phyloP scores from a whole-genome alignment of 2,797 vertebrate species.

The Odontamblyopus lacepedii region DNA sequence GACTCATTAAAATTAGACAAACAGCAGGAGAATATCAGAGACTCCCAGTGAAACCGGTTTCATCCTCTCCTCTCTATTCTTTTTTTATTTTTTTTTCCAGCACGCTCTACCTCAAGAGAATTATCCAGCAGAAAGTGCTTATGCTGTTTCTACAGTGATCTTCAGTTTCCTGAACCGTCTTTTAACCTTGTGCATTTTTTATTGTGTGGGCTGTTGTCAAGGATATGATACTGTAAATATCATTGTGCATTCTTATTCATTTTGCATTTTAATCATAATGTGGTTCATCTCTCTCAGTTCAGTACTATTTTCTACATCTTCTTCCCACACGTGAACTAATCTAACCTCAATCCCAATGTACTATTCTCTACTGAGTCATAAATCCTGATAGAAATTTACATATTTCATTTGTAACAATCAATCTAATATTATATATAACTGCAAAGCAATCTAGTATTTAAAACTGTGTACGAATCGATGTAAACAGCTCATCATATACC shows the following conservation, averaged over 20 bases:
- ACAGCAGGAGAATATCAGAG: slow-evolving; percentile 30
- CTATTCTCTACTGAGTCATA: neutral
- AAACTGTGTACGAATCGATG: slow-evolving; percentile 11
- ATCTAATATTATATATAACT: neutral
- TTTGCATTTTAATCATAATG: neutral
- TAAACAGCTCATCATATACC: neutral
- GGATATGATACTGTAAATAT: neutral
- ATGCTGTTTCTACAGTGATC: slow-evolving; percentile 27
- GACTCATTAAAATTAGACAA: slow-evolving; percentile 43
- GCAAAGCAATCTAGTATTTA: neutral
- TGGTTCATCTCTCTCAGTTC: neutral
- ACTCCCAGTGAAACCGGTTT: slow-evolving; percentile 16
- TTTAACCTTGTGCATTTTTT: slow-evolving; percentile 1
- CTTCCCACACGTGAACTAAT: neutral
- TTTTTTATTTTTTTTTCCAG: too few relatives aligned
- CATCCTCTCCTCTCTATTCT: too few relatives aligned
- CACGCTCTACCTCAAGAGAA: slow-evolving; percentile 32
- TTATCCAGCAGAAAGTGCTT: slow-evolving; percentile 44
- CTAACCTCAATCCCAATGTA: neutral
- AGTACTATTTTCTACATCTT: neutral
- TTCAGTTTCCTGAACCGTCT: neutral
- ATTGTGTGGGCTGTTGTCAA: neutral
- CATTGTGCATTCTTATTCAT: neutral
- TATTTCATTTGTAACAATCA: neutral
- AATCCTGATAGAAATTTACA: neutral